Evolutionary conservation across 2,797 vertebrate species (phyloP).

Genomic region (Pangasius larnaudii): DNA sequence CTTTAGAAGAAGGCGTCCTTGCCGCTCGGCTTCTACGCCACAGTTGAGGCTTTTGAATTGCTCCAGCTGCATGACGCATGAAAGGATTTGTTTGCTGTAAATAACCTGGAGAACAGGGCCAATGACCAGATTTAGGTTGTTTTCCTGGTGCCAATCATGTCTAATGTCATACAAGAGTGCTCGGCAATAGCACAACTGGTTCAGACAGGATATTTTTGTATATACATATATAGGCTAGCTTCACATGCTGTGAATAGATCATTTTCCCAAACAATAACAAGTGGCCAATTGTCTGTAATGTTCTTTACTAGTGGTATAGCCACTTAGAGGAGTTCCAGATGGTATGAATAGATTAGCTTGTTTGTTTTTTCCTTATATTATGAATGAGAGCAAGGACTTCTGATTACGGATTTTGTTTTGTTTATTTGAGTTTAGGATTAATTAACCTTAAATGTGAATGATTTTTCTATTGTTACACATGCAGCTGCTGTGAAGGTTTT

Average conservation of each 20-base stretch:
- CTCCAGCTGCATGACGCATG: slow-evolving; percentile 4
- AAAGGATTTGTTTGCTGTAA: slow-evolving; percentile 39
- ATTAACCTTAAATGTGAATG: slow-evolving; percentile 42
- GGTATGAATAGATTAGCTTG: slow-evolving; percentile 16
- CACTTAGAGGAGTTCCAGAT: slow-evolving; percentile 25
- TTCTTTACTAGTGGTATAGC: slow-evolving; percentile 5
- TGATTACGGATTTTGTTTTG: slow-evolving; percentile 22
- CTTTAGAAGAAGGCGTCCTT: slow-evolving; percentile 65
- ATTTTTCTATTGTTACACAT: slow-evolving; percentile 36
- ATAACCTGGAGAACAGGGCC: slow-evolving; percentile 41
- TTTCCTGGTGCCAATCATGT: slow-evolving; percentile 29
- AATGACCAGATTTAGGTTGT: slow-evolving; percentile 27
- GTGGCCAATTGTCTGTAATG: slow-evolving; percentile 37
- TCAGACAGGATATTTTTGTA: not conserved
- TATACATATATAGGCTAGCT: not conserved
- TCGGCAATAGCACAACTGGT: not conserved
- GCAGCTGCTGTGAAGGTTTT: slow-evolving; percentile 29
- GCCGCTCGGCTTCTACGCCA: slow-evolving; percentile 24
- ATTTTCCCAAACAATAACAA: slow-evolving; percentile 35
- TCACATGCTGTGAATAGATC: not conserved
- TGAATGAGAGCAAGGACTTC: slow-evolving; percentile 22
- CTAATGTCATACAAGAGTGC: slow-evolving; percentile 48
- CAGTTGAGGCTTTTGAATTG: not conserved
- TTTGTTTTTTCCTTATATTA: slow-evolving; percentile 17
- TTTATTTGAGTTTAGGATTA: slow-evolving; percentile 47